Conservation (phyloP, 2,888 invertebrate species). For the Lasioglossum calceatum region DNA sequence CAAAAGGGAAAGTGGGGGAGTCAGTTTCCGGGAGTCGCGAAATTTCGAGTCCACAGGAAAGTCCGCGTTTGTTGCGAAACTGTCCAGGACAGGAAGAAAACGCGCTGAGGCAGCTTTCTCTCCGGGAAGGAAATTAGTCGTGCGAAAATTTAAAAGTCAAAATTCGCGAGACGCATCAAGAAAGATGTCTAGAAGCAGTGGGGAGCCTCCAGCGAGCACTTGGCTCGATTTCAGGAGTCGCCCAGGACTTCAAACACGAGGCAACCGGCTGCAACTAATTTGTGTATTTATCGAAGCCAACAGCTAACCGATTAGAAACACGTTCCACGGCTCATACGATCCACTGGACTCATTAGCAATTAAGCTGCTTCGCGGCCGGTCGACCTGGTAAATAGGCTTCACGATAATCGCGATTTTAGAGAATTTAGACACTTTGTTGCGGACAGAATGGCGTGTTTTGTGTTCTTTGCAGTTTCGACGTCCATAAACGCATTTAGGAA, state of each 20-base stretch:
- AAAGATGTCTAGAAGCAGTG: not conserved
- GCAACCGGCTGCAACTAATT: conserved; percentile 35
- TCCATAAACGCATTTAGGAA: no score
- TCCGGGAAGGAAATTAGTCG: conserved; percentile 1
- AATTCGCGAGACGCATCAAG: not conserved
- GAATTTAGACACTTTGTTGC: not conserved
- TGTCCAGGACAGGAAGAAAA: not conserved
- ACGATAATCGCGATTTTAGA: not conserved
- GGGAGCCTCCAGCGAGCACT: not conserved
- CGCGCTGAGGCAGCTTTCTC: not conserved
- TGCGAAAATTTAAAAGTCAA: conserved; percentile 7
- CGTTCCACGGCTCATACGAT: not conserved
- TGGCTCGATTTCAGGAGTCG: conserved; percentile 12
- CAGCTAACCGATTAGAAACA: conserved; percentile 2
- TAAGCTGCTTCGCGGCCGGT: not conserved
- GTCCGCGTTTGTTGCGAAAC: not conserved
- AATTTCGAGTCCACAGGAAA: not conserved
- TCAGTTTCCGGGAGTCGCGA: not conserved
- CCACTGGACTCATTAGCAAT: not conserved
- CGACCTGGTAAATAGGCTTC: not conserved
- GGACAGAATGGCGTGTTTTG: no score
- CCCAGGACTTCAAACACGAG: not conserved
- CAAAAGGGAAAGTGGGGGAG: conserved; percentile 2
- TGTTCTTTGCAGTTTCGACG: no score
- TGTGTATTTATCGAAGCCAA: conserved; percentile 22